A percentile compares a stretch with the other conserved stretches of the same genome.
phyloP scores from a whole-genome alignment of 2,113 vertebrate genomes.

The Alectura lathami region DNA sequence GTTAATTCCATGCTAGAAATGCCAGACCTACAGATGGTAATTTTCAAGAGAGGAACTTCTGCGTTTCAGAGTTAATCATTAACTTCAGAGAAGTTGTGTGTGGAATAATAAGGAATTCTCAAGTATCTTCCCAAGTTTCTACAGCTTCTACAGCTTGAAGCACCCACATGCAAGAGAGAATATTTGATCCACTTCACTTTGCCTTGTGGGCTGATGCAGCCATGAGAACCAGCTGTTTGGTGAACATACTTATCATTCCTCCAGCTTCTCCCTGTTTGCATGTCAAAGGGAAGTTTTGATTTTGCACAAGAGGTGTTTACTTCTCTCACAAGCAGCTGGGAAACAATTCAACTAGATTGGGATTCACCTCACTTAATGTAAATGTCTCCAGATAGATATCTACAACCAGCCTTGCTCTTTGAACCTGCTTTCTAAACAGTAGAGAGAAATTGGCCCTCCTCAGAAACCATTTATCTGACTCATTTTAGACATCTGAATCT shows the following conservation, averaged over 20 bases:
- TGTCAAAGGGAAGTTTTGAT: neutral
- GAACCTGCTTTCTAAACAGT: neutral
- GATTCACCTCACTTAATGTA: neutral
- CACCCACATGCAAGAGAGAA: neutral
- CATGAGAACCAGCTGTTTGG: neutral
- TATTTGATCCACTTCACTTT: neutral
- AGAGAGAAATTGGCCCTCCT: neutral
- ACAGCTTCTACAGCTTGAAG: neutral
- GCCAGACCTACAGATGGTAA: neutral
- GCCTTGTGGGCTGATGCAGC: neutral
- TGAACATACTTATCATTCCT: neutral
- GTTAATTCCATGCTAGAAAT: neutral
- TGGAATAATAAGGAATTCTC: neutral
- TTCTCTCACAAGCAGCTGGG: neutral
- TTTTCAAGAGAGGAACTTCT: neutral
- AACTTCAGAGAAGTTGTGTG: too few relatives aligned
- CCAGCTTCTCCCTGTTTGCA: neutral
- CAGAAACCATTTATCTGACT: neutral
- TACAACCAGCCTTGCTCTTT: neutral
- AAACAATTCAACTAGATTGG: neutral
- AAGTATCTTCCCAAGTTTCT: neutral
- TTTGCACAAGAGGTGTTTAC: neutral
- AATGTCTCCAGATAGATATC: neutral
- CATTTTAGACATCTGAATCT: neutral
- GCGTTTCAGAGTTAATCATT: neutral